Conservation (phyloP, 1,140 invertebrate genomes). For the Zophobas morio region DNA sequence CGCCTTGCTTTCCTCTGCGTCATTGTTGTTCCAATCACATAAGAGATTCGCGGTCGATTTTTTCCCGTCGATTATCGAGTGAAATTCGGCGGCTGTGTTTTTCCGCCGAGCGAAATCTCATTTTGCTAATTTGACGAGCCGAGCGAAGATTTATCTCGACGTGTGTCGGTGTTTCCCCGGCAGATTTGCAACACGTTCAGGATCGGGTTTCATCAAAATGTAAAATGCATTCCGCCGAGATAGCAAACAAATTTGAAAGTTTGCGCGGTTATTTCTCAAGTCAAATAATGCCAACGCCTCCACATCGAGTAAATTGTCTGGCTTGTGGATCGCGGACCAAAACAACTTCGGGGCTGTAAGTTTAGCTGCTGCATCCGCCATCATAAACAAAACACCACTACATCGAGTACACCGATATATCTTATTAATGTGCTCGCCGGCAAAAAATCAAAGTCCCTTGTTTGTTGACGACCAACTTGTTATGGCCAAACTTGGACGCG, state of each 20-base stretch:
- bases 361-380: constrained; percentile 26
- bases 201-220: constrained; percentile 52
- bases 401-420: constrained; percentile 55
- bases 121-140: constrained; percentile 11
- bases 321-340: constrained; percentile 6
- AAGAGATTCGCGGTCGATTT: constrained; percentile 39
- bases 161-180: neutral
- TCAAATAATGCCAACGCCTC: constrained; percentile 43
- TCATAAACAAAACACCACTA: constrained; percentile 52
- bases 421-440: constrained; percentile 53
- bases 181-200: constrained; percentile 16
- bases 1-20: constrained; percentile 25
- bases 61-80: constrained; percentile 21
- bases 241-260: constrained; percentile 54
- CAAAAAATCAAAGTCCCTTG: constrained; percentile 56
- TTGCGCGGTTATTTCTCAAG: constrained; percentile 45
- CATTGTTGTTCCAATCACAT: constrained; percentile 49
- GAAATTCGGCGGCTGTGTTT: neutral
- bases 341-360: constrained; percentile 28
- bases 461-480: constrained; percentile 53
- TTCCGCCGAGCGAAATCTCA: constrained; percentile 5
- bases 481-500: constrained; percentile 51
- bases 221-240: constrained; percentile 47
- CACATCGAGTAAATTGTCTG: constrained; percentile 40
- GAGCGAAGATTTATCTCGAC: constrained; percentile 4